Evolutionary conservation across 2,113 vertebrate genomes (phyloP), one percentile per base, ranked within the genome.

Genomic region (Benitochromis conjunctus): DNA sequence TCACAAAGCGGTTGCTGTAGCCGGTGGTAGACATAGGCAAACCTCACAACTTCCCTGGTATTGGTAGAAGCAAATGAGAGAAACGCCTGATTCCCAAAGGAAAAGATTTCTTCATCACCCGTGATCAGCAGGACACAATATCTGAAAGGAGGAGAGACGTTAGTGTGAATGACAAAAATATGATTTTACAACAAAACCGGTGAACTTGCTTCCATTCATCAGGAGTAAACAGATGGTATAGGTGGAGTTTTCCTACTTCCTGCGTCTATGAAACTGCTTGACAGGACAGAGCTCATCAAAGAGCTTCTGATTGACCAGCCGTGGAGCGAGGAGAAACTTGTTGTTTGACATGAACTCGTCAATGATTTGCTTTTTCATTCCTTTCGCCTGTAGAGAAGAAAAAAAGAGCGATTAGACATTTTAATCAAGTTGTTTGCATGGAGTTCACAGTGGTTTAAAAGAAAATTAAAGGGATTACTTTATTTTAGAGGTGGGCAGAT

Each of bases 281-380:
- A 98, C 96, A 0, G 98, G 98, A 92, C 99, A 99, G 82, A 99
- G 96, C 91, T 99, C 98, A 57, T 98, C 97, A 74, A 99, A 99
- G 58, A 99, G 89, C 95, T 96, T 97, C 96, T 99, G 99, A 92
- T 93, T 98, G 91, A 98, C 97, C 80, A 99, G 97, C 7, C 99
- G 96, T 24, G 99, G 93, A 1, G 95, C 98, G 11, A 98, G 89
- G 1, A 99, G 97, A 85, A 98, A 99, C 88, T 98, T 99, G 92
- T 99, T 99, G 90, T 98, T 98, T 62, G 97, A 95, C 85, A 99
- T 95, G 92, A 99, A 99, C 93, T 99, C 97, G 0, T 99, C 98
- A 1, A 99, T 97, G 46, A 97, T 97, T 85, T 97, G 97, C 85
- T 98, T 99, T 93, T 98, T 99, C 97, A 99, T 97, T 11, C 97